phyloP scores from a whole-genome alignment of 1,140 invertebrate genomes.

The Globodera rostochiensis region DNA sequence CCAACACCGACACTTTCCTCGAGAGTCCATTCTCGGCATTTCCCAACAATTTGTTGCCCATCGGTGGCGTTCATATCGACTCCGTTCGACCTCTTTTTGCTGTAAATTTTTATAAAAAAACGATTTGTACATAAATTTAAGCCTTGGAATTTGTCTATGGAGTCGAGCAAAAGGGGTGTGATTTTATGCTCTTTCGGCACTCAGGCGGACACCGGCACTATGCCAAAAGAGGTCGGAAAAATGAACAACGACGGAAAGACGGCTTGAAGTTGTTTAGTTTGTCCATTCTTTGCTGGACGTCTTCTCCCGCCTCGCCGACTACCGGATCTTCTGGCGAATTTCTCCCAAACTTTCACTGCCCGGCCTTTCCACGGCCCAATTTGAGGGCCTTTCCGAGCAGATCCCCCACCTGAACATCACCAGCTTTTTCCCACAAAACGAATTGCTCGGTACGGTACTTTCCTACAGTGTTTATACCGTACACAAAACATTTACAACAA shows the following conservation, averaged over 20 bases:
- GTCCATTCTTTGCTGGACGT: constrained; percentile 40
- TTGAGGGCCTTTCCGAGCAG: constrained; percentile 41
- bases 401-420: constrained; percentile 61
- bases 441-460: constrained; percentile 53
- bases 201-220: constrained; percentile 49
- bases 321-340: constrained; percentile 62
- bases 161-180: constrained; percentile 49
- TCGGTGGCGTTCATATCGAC: constrained; percentile 62
- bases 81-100: constrained; percentile 57
- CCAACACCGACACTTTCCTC: constrained; percentile 59
- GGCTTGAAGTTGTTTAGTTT: background rate
- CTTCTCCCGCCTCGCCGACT: constrained; percentile 53
- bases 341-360: constrained; percentile 51
- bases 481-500: background rate
- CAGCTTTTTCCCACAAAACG: constrained; percentile 63
- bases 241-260: background rate
- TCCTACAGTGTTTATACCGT: background rate
- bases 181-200: constrained; percentile 61
- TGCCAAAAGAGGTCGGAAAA: constrained; percentile 46
- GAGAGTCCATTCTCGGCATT: constrained; percentile 37
- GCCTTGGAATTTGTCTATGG: constrained; percentile 64
- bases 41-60: constrained; percentile 52
- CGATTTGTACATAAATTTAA: constrained; percentile 33
- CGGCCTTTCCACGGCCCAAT: constrained; percentile 33
- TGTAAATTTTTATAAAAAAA: constrained; percentile 30